phyloP scores from a whole-genome alignment of 2,113 vertebrate species.

The Puffinus mauretanicus region DNA sequence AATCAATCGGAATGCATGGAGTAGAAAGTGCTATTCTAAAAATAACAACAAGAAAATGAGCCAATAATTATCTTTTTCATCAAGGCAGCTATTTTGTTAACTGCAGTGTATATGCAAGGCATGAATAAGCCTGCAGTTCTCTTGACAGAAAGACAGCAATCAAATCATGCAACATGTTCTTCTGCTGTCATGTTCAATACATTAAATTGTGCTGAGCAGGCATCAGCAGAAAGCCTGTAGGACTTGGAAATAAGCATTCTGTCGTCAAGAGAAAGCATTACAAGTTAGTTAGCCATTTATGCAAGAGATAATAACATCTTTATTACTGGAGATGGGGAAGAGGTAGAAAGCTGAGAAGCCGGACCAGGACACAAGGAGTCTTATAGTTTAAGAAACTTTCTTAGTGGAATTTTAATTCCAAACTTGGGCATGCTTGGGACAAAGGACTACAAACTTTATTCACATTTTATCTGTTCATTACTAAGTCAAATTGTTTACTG shows the following conservation, averaged over 20 bases:
- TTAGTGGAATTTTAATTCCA: not conserved
- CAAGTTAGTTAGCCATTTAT: not conserved
- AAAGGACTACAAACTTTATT: not conserved
- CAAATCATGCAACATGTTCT: not conserved
- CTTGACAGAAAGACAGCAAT: constrained; percentile 33
- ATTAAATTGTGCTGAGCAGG: not conserved
- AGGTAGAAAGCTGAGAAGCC: not conserved
- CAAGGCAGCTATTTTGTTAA: constrained; percentile 2
- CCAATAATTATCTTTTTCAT: constrained; percentile 16
- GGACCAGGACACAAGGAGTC: not conserved
- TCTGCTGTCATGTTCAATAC: constrained; percentile 9
- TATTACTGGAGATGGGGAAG: not conserved
- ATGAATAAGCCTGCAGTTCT: constrained; percentile 22
- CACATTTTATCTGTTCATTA: not conserved
- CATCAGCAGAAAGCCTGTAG: not conserved
- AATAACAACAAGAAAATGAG: not conserved
- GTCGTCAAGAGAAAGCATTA: not conserved
- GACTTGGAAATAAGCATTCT: not conserved
- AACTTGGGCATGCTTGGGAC: not conserved
- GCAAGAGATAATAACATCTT: not conserved
- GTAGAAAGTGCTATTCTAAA: not conserved
- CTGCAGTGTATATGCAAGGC: not conserved
- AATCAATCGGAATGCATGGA: not conserved
- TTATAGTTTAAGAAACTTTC: not conserved
- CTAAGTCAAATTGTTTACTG: not conserved